These are phyloP conservation scores for Elaeidobius kamerunicus DNA, from an alignment of 2,888 invertebrate species.

Conservation along the genomic window DNA sequence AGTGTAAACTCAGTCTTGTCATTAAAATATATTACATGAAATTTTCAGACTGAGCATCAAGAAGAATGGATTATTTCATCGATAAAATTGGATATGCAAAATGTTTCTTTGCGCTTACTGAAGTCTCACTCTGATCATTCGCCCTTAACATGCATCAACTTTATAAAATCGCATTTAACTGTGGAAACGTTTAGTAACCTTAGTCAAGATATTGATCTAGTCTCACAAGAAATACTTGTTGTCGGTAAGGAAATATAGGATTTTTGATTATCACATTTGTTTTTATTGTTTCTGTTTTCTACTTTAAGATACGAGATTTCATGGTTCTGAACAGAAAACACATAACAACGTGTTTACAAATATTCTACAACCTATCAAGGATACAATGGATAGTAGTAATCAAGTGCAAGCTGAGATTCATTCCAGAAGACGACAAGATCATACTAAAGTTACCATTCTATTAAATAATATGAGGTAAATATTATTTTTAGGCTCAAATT, in stretches of 20 bases:
- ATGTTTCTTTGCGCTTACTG: conserved; percentile 76
- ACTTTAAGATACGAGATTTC: conserved; percentile 64
- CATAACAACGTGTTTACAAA: conserved; percentile 84
- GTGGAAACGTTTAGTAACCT: conserved; percentile 85
- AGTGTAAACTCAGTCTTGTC: conserved; percentile 17
- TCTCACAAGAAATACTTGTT: conserved; percentile 85
- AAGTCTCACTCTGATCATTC: conserved; percentile 55
- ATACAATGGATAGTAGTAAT: conserved; percentile 35
- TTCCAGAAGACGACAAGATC: conserved; percentile 61
- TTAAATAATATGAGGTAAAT: conserved; percentile 82
- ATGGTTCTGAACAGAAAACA: conserved; percentile 58
- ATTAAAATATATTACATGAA: too few relatives aligned
- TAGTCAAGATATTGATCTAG: conserved; percentile 87
- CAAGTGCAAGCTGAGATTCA: conserved; percentile 49
- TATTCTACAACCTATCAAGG: conserved; percentile 70
- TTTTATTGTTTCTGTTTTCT: conserved; percentile 49
- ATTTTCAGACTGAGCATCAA: conserved; percentile 41
- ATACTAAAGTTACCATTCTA: conserved; percentile 79
- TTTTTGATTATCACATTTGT: neutral
- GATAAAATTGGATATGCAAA: conserved; percentile 77
- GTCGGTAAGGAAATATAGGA: conserved; percentile 48
- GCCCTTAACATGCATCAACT: conserved; percentile 83
- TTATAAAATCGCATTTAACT: conserved; percentile 83
- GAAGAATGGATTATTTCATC: conserved; percentile 76
- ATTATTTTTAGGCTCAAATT: neutral